A percentile compares a stretch with the other conserved stretches of the same genome.
Conservation (phyloP, 2,797 vertebrate species). For the Chloroceryle amazona region DNA sequence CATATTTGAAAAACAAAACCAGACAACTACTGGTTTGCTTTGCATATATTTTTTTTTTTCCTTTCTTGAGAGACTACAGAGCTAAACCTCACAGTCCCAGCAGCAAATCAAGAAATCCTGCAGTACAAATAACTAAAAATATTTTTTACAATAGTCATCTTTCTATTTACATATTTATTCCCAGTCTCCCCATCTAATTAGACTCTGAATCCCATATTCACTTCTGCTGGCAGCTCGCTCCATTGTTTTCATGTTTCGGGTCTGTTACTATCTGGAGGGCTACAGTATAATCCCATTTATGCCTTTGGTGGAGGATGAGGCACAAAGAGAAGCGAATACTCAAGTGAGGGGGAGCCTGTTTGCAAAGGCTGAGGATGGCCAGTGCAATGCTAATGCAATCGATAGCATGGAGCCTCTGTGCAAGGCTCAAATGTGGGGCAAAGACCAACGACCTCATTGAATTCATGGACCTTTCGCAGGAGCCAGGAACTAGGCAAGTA, state of each 20-base stretch:
- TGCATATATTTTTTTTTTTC: neutral
- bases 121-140: constrained; percentile 41
- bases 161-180: constrained; percentile 53
- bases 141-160: constrained; percentile 9
- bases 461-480: neutral
- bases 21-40: neutral
- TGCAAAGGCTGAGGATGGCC: neutral
- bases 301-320: neutral
- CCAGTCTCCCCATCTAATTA: constrained; percentile 58
- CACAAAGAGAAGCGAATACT: neutral
- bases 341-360: neutral
- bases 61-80: neutral
- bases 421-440: neutral
- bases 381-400: neutral
- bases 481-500: neutral
- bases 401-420: neutral
- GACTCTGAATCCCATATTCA: neutral
- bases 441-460: neutral
- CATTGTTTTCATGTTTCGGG: neutral
- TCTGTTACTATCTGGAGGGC: neutral
- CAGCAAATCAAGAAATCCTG: constrained; percentile 51
- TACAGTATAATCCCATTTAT: constrained; percentile 5
- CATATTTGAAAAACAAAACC: neutral
- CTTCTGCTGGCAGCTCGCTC: constrained; percentile 3
- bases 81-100: constrained; percentile 42